phyloP scores from a whole-genome alignment of 2,888 invertebrate species.

The Sphaeridia pumilis region DNA sequence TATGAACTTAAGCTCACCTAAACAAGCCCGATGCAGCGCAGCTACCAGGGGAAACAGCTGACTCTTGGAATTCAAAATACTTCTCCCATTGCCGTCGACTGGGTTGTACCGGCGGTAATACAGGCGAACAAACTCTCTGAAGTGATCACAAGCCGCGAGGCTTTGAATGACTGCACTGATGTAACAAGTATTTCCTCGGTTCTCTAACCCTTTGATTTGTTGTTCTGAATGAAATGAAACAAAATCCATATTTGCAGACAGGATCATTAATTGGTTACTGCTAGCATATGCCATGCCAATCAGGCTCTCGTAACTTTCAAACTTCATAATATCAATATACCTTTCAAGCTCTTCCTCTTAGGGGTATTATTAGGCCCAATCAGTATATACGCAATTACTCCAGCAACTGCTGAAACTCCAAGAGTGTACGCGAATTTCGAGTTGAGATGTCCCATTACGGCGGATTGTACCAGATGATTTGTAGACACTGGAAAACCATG shows the following conservation, averaged over 20 bases:
- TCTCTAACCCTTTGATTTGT: constrained; percentile 11
- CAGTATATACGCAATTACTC: constrained; percentile 10
- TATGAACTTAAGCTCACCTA: constrained; percentile 10
- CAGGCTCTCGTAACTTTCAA: too few relatives aligned
- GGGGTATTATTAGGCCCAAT: constrained; percentile 6
- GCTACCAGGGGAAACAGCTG: constrained; percentile 14
- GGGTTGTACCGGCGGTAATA: constrained; percentile 8
- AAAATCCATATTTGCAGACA: too few relatives aligned
- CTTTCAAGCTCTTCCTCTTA: constrained; percentile 1
- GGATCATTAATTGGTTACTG: too few relatives aligned
- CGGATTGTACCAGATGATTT: too few relatives aligned
- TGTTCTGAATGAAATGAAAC: background rate
- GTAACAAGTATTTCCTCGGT: constrained; percentile 13
- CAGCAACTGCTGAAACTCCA: constrained; percentile 14
- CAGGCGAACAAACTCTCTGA: constrained; percentile 1
- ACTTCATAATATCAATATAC: too few relatives aligned
- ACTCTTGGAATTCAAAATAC: constrained; percentile 5
- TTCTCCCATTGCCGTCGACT: constrained; percentile 3
- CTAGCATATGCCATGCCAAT: too few relatives aligned
- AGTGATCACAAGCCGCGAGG: constrained; percentile 14
- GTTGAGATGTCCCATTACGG: constrained; percentile 13
- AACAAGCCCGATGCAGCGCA: constrained; percentile 12
- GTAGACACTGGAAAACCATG: too few relatives aligned
- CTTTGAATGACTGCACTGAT: constrained; percentile 15
- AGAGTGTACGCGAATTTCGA: constrained; percentile 6